Evolutionary conservation across 1,140 invertebrate genomes (phyloP), one percentile per base, ranked within the genome.

Genomic region (Ericerus pela): DNA sequence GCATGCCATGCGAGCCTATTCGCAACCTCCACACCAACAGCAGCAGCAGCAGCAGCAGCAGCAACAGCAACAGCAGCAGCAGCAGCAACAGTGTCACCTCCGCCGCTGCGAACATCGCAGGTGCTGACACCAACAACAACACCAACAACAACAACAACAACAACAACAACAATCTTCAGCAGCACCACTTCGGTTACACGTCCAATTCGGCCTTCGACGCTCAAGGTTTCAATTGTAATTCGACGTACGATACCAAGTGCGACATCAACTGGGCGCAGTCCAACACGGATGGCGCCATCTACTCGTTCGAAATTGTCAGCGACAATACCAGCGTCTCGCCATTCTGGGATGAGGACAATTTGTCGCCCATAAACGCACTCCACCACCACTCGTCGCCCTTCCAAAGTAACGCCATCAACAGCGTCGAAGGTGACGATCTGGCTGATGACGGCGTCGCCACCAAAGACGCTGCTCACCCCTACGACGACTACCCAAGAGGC

Each of bases 181-280:
- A n/a, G n/a, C n/a, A n/a, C n/a, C 41, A 47, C 20, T 47, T 47
- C 41, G 41, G 41, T 2, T 47, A 47, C 18, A 47, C 41, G 12
- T 24, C 22, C 20, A 24, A 24, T 10, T 24, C 41, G 3, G 4
- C 41, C 3, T 47, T 22, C 41, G 41, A 47, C 16, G 22, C 41
- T 18, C 41, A 47, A 16, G 14, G 20, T 16, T 47, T 47, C 41
- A 47, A 92, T 61, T 90, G 82, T 72, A 96, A 96, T 1, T 96
- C 67, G 65, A 96, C 90, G 66, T 88, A 88, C 52, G 95, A 79
- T 57, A 96, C 92, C 0, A 79, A 69, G 1, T 82, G 76, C 14
- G 88, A 83, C 26, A 83, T 73, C 38, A 96, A 68, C 67, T 90
- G 77, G 58, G 90, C 84, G 72, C 82, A 96, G 59, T 90, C 79